A percentile compares a stretch with the other conserved stretches of the same genome.
phyloP scores from a whole-genome alignment of 37 sponge, comb jelly and placozoan species.

The Spongilla lacustris region DNA sequence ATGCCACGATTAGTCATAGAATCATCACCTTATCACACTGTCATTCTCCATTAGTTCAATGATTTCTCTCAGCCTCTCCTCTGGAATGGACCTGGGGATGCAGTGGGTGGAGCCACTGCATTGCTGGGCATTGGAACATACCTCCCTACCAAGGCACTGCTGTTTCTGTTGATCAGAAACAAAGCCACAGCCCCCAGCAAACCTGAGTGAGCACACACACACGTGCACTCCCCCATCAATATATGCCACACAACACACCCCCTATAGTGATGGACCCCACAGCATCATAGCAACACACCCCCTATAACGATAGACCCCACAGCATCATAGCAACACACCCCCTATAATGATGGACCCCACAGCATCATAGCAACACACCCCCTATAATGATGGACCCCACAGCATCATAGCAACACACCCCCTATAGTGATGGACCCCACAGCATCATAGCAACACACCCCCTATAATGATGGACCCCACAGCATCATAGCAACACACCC shows the following conservation, averaged over 20 bases:
- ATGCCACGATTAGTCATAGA: neutral
- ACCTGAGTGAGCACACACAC: conserved; percentile 45
- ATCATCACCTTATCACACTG: conserved; percentile 63
- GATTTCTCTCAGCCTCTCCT: conserved; percentile 68
- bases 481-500: too few relatives aligned
- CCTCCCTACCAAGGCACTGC: conserved; percentile 95
- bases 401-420: too few relatives aligned
- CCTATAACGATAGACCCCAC: too few relatives aligned
- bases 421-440: too few relatives aligned
- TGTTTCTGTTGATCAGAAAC: conserved; percentile 94
- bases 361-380: too few relatives aligned
- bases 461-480: too few relatives aligned
- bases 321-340: too few relatives aligned
- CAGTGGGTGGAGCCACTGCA: neutral
- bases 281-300: conserved; percentile 75
- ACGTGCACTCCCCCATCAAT: too few relatives aligned
- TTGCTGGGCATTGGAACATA: neutral
- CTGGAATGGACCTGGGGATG: conserved; percentile 72
- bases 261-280: neutral
- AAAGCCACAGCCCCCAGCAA: conserved; percentile 92
- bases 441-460: too few relatives aligned
- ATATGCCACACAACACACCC: too few relatives aligned
- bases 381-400: too few relatives aligned
- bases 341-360: too few relatives aligned
- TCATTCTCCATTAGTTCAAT: conserved; percentile 82